Base-by-base conservation (phyloP, 2,113 vertebrate genomes). In the Gavia stellata region DNA sequence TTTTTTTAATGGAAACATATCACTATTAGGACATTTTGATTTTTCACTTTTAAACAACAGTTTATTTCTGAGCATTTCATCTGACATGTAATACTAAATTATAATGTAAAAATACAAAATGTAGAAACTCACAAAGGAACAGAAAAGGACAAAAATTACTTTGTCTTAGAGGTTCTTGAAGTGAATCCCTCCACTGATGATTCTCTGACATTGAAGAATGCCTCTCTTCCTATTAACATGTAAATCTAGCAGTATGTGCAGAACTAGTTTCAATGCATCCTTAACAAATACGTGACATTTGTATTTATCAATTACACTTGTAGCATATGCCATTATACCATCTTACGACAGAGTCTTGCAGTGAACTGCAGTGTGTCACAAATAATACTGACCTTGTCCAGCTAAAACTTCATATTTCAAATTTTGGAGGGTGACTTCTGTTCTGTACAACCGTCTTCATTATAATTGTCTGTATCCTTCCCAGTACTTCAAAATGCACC, bases 321-420 rank as follows among this genome's bases (percentile, higher is more conserved):
- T 2, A 45, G n/a, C 31, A 50, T 3, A 36, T 14, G 24, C 10
- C 12, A 18, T 33, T 12, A 23, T 2, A 21, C 4, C 59, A 4
- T 21, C n/a, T 25, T 15, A 28, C 0, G 3, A 44, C 12, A 55
- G 45, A 58, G 7, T 7, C 50, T 28, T 25, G 6, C 47, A 53
- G 18, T 31, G 9, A 47, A 25, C 15, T 67, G 40, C 50, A 52
- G 4, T 0, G 1, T 10, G 21, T 56, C 38, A 42, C 28, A 75
- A 53, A 36, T 11, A 55, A 24, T 19, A 55, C 12, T 49, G 53
- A 45, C 5, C 16, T 47, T 7, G 12, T 5, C 13, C 61, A 65
- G 36, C 3, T 52, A n/a, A 42, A 65, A n/a, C 9, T 6, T 50
- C 8, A 0, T 26, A 31, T 59, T 83, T 66, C 24, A 52, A 0